Conservation (phyloP, 2,888 invertebrate species). For the Sussaba pulchella region DNA sequence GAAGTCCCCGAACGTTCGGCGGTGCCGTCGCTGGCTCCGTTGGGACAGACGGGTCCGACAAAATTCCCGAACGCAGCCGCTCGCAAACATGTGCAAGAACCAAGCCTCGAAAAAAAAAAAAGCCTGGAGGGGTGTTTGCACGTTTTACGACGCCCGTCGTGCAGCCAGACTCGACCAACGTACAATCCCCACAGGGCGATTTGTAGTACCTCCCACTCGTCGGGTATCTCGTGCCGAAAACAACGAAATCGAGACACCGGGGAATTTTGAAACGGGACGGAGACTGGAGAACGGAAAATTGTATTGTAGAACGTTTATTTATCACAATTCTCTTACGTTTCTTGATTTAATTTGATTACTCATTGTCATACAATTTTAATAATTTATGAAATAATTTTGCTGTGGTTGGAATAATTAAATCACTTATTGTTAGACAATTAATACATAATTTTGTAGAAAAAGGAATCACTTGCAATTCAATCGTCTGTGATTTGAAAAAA, state of each 20-base stretch:
- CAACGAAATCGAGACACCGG: conserved; percentile 16
- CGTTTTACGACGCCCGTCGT: conserved; percentile 68
- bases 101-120: conserved; percentile 59
- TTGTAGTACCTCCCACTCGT: conserved; percentile 38
- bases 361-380: too few relatives aligned
- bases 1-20: not conserved
- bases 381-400: too few relatives aligned
- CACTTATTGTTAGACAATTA: too few relatives aligned
- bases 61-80: conserved; percentile 58
- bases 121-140: conserved; percentile 70
- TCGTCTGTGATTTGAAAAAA: too few relatives aligned
- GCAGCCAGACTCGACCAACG: conserved; percentile 55
- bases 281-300: not conserved
- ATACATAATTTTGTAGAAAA: too few relatives aligned
- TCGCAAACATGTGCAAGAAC: conserved; percentile 67
- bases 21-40: conserved; percentile 21
- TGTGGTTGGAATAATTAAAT: too few relatives aligned
- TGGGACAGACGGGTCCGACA: conserved; percentile 37
- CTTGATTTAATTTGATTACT: too few relatives aligned
- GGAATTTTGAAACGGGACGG: not conserved
- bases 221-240: conserved; percentile 19
- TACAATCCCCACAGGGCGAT: conserved; percentile 13
- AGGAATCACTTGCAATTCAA: too few relatives aligned
- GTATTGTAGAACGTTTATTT: too few relatives aligned
- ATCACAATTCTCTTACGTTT: too few relatives aligned